A percentile compares a stretch with the other conserved stretches of the same genome.
These are phyloP conservation scores for Perccottus glenii DNA, from an alignment of 2,113 vertebrate genomes.

Conservation along the genomic window DNA sequence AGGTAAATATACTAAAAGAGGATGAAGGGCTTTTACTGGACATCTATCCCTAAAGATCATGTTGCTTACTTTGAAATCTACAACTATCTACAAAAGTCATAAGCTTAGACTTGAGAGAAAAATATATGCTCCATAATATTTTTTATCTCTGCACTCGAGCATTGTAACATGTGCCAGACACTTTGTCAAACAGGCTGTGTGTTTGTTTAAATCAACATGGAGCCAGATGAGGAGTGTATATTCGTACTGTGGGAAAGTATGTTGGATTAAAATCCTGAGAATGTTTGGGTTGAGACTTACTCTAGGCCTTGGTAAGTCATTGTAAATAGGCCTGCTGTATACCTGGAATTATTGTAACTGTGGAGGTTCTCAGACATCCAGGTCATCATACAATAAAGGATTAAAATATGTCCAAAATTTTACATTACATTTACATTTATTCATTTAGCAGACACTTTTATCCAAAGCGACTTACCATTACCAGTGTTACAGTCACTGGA, in stretches of 20 bases:
- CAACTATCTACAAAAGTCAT: slow-evolving; percentile 39
- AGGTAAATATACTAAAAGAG: slow-evolving; percentile 24
- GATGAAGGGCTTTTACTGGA: slow-evolving; percentile 6
- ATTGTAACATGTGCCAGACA: slow-evolving; percentile 33
- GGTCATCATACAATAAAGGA: no score
- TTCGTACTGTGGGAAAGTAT: slow-evolving; percentile 12
- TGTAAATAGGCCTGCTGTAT: neutral
- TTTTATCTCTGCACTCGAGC: slow-evolving; percentile 14
- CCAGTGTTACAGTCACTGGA: no score
- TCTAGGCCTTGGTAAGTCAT: neutral
- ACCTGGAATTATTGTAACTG: neutral
- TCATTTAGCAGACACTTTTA: no score
- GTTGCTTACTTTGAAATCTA: slow-evolving; percentile 34
- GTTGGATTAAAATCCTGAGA: slow-evolving; percentile 22
- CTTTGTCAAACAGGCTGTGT: slow-evolving; percentile 45
- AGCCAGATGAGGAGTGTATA: slow-evolving; percentile 36
- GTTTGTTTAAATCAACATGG: slow-evolving; percentile 40
- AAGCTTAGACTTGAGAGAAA: slow-evolving; percentile 5
- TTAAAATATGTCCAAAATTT: no score
- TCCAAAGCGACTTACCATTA: no score
- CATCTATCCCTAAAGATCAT: neutral
- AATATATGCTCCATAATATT: slow-evolving; percentile 21
- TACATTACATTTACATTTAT: no score
- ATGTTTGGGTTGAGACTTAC: slow-evolving; percentile 15
- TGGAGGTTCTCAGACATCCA: neutral